Percentiles rank a stretch among this genome's conserved stretches.
These are phyloP conservation scores for Oryzias melastigma DNA, from an alignment of 2,113 vertebrate genomes.

Conservation along the genomic window DNA sequence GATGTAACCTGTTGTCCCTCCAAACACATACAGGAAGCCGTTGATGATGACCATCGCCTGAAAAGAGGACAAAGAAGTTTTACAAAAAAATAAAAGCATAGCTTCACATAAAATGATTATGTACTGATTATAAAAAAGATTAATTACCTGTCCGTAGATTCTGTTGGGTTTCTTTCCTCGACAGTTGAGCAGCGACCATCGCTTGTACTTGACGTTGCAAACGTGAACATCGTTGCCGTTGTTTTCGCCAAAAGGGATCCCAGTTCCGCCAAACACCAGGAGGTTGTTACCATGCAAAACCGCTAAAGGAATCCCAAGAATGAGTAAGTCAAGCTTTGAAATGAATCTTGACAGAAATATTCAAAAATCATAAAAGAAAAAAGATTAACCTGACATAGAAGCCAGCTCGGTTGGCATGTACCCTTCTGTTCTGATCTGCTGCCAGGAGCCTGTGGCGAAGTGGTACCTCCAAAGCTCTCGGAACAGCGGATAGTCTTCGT, in stretches of 20 bases:
- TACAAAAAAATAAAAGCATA: background rate
- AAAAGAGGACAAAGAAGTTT: constrained; percentile 1
- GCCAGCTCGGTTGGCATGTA: constrained; percentile 97
- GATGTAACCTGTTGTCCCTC: constrained; percentile 95
- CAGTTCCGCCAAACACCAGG: constrained; percentile 94
- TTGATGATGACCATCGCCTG: constrained; percentile 99
- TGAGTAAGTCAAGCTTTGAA: background rate
- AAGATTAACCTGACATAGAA: constrained; percentile 90
- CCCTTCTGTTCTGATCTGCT: constrained; percentile 94
- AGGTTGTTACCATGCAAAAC: constrained; percentile 96
- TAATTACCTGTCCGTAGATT: constrained; percentile 93
- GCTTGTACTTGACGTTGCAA: constrained; percentile 95
- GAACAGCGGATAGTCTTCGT: constrained; percentile 96
- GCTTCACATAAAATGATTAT: background rate
- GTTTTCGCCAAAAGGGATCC: constrained; percentile 96
- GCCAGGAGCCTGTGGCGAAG: constrained; percentile 94
- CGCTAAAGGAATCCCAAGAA: constrained; percentile 71
- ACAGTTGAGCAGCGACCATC: constrained; percentile 95
- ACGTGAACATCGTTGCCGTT: constrained; percentile 96
- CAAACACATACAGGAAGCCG: constrained; percentile 94
- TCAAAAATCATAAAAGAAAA: background rate
- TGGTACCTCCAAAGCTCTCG: constrained; percentile 96
- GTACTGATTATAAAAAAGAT: background rate
- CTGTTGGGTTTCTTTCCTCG: constrained; percentile 94
- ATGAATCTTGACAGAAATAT: background rate